Evolutionary conservation across 2,888 invertebrate species (phyloP).

Genomic region (Limnephilus marmoratus): DNA sequence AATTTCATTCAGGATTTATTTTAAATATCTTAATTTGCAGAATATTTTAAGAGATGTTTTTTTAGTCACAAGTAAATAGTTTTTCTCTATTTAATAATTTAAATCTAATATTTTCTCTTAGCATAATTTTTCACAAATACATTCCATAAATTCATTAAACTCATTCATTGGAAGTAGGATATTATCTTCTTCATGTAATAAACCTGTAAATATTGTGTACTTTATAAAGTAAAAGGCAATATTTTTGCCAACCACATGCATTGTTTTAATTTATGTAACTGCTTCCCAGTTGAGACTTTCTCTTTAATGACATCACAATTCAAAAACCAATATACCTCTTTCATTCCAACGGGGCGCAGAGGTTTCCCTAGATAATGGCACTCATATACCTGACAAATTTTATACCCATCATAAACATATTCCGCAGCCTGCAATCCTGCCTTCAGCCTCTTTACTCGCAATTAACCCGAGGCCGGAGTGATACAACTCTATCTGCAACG

Average conservation of each 20-base stretch:
- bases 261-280: background rate
- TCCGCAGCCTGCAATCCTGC: background rate
- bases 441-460: background rate
- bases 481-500: background rate
- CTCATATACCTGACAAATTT: conserved; percentile 31
- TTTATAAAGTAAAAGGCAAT: background rate
- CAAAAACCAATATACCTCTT: background rate
- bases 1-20: too few relatives aligned
- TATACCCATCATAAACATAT: conserved; percentile 14
- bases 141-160: background rate
- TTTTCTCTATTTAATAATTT: too few relatives aligned
- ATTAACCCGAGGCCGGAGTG: background rate
- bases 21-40: too few relatives aligned
- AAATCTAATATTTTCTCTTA: too few relatives aligned
- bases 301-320: background rate
- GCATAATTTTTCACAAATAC: too few relatives aligned
- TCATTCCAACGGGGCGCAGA: background rate
- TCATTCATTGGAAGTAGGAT: background rate
- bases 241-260: background rate
- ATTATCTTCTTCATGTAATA: background rate
- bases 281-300: background rate
- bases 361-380: conserved; percentile 6
- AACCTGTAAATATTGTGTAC: background rate
- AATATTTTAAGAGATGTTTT: too few relatives aligned
- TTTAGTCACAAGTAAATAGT: too few relatives aligned